Percentiles rank a stretch among this genome's conserved stretches.
phyloP scores from a whole-genome alignment of 2,888 invertebrate genomes.

The Drosophila emarginata region DNA sequence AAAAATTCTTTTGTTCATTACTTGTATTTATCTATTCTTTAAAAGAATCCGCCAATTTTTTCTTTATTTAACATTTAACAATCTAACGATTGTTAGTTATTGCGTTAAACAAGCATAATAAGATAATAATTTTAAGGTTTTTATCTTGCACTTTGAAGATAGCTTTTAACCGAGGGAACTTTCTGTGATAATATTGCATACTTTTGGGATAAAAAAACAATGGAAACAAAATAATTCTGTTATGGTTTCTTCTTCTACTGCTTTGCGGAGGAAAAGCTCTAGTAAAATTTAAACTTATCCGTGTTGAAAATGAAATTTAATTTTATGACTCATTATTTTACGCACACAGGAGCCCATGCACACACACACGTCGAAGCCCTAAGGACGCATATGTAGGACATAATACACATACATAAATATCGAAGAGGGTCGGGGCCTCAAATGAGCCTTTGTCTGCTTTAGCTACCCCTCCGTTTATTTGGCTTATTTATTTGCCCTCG shows the following conservation, averaged over 20 bases:
- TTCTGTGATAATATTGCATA: background rate
- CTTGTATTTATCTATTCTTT: no score
- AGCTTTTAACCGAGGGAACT: background rate
- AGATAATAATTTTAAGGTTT: no score
- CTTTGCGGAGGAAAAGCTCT: background rate
- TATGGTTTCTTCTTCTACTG: background rate
- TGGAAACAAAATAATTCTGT: background rate
- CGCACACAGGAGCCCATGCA: conserved; percentile 36
- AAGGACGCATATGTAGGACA: conserved; percentile 11
- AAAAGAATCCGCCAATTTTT: no score
- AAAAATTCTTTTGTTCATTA: no score
- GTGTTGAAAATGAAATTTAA: conserved; percentile 53
- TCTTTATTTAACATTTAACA: no score
- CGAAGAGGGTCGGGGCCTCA: conserved; percentile 41
- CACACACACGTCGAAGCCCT: background rate
- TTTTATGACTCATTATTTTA: conserved; percentile 72
- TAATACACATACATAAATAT: conserved; percentile 40
- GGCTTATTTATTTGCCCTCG: conserved; percentile 68
- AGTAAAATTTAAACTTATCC: conserved; percentile 31
- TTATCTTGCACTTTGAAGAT: no score
- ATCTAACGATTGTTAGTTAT: no score
- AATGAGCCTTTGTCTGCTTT: conserved; percentile 69
- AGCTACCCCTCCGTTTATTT: conserved; percentile 54
- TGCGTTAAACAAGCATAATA: no score
- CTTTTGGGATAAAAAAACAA: background rate